Conservation (phyloP, 1,140 invertebrate genomes). For the Ceratosolen fusciceps region DNA sequence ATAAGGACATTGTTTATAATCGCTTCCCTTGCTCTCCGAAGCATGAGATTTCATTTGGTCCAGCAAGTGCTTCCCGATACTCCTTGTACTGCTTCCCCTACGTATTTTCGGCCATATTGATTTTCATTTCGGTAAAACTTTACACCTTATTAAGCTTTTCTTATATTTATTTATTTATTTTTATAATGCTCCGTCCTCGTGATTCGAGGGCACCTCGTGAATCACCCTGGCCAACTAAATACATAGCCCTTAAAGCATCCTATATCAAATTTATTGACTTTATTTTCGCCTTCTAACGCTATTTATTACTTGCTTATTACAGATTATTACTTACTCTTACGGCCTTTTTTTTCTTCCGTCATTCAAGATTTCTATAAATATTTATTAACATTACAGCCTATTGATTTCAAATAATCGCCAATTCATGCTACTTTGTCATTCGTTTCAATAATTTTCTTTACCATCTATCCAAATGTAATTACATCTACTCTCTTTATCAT, state of each 20-base stretch:
- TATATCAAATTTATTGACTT: background rate
- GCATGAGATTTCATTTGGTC: background rate
- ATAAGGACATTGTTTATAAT: background rate
- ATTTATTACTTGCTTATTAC: too few species aligned
- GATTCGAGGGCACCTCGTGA: too few species aligned
- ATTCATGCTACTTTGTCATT: background rate
- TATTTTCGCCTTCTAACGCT: too few species aligned
- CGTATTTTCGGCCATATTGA: conserved; percentile 20
- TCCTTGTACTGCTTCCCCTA: background rate
- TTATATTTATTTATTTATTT: too few species aligned
- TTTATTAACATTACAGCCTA: background rate
- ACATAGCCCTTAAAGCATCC: background rate
- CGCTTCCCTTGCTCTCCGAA: background rate
- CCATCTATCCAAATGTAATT: background rate
- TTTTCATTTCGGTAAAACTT: conserved; percentile 14
- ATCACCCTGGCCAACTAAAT: too few species aligned
- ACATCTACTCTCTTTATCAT: background rate
- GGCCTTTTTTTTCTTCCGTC: too few species aligned
- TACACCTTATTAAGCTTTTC: too few species aligned
- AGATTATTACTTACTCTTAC: too few species aligned
- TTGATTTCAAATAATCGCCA: background rate
- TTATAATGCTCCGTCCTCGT: too few species aligned
- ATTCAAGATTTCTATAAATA: too few species aligned
- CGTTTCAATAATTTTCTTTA: background rate
- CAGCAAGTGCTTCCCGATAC: background rate